These are phyloP conservation scores for Pseudomyrmex flavicornis DNA, from an alignment of 1,140 invertebrate genomes.

Conservation along the genomic window DNA sequence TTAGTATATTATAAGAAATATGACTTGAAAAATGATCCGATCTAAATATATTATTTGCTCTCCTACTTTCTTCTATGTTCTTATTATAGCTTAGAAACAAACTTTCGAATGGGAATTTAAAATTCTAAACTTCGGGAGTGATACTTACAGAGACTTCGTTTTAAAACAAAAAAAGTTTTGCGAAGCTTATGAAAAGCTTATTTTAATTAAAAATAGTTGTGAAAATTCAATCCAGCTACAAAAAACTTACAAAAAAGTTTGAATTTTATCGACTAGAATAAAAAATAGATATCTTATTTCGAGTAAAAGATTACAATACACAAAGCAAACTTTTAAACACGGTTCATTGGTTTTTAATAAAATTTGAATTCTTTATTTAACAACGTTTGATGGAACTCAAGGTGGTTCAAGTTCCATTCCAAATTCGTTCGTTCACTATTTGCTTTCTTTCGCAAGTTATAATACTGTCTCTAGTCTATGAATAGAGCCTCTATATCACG, in stretches of 20 bases:
- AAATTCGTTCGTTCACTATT: conserved; percentile 37
- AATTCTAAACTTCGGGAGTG: conserved; percentile 11
- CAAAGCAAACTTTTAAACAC: conserved; percentile 1
- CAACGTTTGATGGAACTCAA: neutral
- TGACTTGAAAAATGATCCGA: conserved; percentile 46
- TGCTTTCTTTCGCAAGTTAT: conserved; percentile 46
- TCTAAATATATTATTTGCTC: conserved; percentile 20
- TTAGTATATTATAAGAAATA: conserved; percentile 14
- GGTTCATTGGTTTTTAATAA: neutral
- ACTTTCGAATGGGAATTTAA: conserved; percentile 10
- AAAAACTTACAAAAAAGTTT: conserved; percentile 21
- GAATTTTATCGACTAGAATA: neutral
- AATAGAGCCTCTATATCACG: conserved; percentile 48
- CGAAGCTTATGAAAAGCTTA: neutral
- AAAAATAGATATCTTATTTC: conserved; percentile 2
- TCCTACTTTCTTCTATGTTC: neutral
- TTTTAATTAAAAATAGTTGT: conserved; percentile 29
- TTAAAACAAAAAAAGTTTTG: conserved; percentile 34
- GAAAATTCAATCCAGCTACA: conserved; percentile 21
- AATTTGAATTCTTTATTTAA: conserved; percentile 15
- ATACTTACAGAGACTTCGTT: conserved; percentile 9
- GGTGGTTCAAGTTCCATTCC: neutral
- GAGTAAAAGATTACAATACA: neutral
- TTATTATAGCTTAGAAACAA: conserved; percentile 49
- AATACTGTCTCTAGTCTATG: conserved; percentile 55